Conservation (phyloP, 2,113 vertebrate species). For the Natator depressus region DNA sequence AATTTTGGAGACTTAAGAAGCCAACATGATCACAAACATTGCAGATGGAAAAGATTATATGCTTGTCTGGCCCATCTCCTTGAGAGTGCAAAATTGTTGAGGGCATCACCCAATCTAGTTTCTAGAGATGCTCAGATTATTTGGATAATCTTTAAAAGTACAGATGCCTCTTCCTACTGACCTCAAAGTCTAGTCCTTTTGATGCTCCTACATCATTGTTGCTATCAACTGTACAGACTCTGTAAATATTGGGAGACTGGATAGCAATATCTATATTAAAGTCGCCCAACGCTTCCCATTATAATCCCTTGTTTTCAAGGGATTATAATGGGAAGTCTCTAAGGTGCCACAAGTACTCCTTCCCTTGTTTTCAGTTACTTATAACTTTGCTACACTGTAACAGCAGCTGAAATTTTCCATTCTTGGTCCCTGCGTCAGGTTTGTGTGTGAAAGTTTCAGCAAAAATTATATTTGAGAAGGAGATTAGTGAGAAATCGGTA, state of each 20-base stretch:
- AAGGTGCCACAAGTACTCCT: too few species aligned
- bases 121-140: not conserved
- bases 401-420: not conserved
- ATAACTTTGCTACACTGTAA: not conserved
- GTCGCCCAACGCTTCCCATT: not conserved
- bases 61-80: not conserved
- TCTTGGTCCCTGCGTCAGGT: too few species aligned
- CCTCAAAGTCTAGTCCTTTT: not conserved
- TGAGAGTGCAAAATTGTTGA: not conserved
- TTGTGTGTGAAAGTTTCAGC: too few species aligned
- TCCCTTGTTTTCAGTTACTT: not conserved
- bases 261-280: fast-evolving
- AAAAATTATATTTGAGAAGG: not conserved
- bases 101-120: not conserved
- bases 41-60: too few species aligned
- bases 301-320: not conserved
- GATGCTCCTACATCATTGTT: not conserved
- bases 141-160: not conserved
- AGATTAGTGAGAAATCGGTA: fast-evolving
- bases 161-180: not conserved
- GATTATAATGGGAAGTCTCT: too few species aligned
- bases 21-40: not conserved
- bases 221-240: not conserved
- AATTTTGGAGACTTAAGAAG: not conserved
- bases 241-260: not conserved